Conservation (phyloP, 2,797 vertebrate genomes). For the Leuciscus waleckii region DNA sequence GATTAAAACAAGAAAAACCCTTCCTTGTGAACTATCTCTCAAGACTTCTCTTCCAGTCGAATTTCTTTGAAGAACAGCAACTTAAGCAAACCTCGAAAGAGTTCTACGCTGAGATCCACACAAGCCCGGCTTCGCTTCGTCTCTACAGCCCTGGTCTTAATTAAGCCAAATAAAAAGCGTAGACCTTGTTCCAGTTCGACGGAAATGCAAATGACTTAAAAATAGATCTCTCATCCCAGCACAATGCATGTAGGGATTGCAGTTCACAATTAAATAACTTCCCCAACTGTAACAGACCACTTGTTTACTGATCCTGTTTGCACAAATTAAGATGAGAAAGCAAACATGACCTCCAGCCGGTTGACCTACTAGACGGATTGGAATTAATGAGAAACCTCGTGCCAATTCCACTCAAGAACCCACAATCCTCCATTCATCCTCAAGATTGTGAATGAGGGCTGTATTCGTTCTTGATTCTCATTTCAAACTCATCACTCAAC, state of each 20-base stretch:
- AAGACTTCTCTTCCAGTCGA: not conserved
- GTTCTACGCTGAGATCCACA: slow-evolving; percentile 13
- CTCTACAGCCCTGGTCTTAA: slow-evolving; percentile 50
- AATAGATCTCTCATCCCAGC: slow-evolving; percentile 53
- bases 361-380: slow-evolving; percentile 60
- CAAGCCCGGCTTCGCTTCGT: not conserved
- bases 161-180: slow-evolving; percentile 49
- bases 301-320: slow-evolving; percentile 68
- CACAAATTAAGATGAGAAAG: slow-evolving; percentile 65
- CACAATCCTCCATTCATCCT: slow-evolving; percentile 43
- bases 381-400: slow-evolving; percentile 66
- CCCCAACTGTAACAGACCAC: slow-evolving; percentile 61
- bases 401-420: slow-evolving; percentile 53
- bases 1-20: slow-evolving; percentile 10
- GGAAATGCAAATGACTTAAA: slow-evolving; percentile 55
- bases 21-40: slow-evolving; percentile 24
- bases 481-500: slow-evolving; percentile 13
- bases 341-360: slow-evolving; percentile 61
- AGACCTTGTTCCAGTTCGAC: slow-evolving; percentile 52
- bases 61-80: slow-evolving; percentile 35
- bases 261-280: slow-evolving; percentile 61
- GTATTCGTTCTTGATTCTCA: slow-evolving; percentile 3
- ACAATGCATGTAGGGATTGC: slow-evolving; percentile 42
- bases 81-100: slow-evolving; percentile 43
- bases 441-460: slow-evolving; percentile 13